These are phyloP conservation scores for Cylindroiulus punctatus DNA, from an alignment of 2,888 invertebrate genomes.

Conservation along the genomic window DNA sequence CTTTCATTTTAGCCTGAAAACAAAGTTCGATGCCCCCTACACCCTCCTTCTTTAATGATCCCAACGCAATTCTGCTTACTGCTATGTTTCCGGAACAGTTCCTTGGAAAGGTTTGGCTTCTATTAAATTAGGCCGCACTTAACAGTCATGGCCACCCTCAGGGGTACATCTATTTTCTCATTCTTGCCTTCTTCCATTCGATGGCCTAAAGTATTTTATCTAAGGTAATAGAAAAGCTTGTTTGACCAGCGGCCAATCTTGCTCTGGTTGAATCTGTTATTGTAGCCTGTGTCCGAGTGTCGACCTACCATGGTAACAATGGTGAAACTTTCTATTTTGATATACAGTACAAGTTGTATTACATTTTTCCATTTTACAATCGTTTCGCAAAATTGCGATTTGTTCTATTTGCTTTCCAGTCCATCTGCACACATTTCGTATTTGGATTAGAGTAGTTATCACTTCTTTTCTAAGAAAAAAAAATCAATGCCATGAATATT, in stretches of 20 bases:
- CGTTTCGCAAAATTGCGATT: not conserved
- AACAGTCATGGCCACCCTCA: not conserved
- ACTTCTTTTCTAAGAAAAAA: not conserved
- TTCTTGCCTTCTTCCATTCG: not conserved
- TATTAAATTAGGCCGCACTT: not conserved
- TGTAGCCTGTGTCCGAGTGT: too few relatives aligned
- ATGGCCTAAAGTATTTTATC: too few relatives aligned
- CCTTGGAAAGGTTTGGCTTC: constrained; percentile 14
- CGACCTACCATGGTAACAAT: too few relatives aligned
- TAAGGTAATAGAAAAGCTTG: not conserved
- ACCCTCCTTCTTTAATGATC: not conserved
- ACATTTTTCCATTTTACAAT: not conserved
- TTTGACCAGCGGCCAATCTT: too few relatives aligned
- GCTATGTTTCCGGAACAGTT: not conserved
- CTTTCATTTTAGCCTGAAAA: not conserved
- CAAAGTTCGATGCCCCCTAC: not conserved
- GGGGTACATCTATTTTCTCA: not conserved
- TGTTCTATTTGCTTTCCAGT: constrained; percentile 32
- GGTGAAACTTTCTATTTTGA: too few relatives aligned
- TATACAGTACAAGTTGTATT: not conserved
- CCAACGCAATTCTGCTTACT: constrained; percentile 26
- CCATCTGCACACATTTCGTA: not conserved
- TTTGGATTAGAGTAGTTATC: not conserved
- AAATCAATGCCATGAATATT: constrained; percentile 11
- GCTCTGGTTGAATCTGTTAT: too few relatives aligned